These are phyloP conservation scores for Cyphomyrus plagiostoma DNA, from an alignment of 2,113 vertebrate genomes.

Conservation along the genomic window DNA sequence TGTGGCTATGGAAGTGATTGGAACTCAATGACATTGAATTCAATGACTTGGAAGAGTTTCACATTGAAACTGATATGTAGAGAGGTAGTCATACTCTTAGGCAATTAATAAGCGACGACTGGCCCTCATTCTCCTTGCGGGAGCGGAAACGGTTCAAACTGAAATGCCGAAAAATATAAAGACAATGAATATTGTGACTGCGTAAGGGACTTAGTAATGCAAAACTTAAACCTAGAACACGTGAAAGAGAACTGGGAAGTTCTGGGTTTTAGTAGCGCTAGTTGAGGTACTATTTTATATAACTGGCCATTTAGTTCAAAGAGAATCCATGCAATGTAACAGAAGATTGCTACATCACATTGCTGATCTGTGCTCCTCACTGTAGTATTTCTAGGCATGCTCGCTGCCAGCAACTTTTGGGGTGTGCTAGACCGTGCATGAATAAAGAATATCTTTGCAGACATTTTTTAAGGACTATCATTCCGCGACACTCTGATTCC, in stretches of 20 bases:
- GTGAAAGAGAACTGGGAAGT: not conserved
- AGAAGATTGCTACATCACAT: not conserved
- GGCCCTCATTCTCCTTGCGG: not conserved
- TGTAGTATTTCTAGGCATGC: not conserved
- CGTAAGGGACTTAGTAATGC: not conserved
- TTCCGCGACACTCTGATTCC: not conserved
- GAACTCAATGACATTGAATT: no score
- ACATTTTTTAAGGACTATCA: not conserved
- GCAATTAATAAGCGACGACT: not conserved
- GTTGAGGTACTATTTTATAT: not conserved
- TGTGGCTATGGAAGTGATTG: no score
- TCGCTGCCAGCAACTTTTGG: not conserved
- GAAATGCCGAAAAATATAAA: not conserved
- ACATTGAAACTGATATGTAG: not conserved
- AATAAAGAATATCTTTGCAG: not conserved
- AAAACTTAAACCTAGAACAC: not conserved
- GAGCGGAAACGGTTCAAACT: not conserved
- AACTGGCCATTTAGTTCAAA: not conserved
- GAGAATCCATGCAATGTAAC: not conserved
- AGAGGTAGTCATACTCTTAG: not conserved
- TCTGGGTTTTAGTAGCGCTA: not conserved
- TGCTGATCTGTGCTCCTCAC: not conserved
- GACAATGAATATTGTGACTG: not conserved
- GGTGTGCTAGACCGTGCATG: not conserved
- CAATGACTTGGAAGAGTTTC: no score